phyloP scores from a whole-genome alignment of 2,113 vertebrate genomes.

The Mastomys coucha region DNA sequence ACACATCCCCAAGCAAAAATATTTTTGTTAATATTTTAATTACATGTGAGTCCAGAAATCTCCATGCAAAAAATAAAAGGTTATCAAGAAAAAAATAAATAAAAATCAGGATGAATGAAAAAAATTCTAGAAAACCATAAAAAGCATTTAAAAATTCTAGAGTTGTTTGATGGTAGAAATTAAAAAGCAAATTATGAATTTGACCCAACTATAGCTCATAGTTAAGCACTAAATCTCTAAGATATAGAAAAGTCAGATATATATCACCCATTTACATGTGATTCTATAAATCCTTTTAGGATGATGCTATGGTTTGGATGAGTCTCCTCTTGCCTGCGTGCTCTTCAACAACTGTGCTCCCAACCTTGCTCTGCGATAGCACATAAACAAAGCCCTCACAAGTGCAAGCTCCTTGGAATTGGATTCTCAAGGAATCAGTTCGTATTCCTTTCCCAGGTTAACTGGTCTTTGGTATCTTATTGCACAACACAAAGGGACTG shows the following conservation, averaged over 20 bases:
- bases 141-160: neutral
- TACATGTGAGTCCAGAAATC: neutral
- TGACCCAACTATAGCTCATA: neutral
- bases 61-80: neutral
- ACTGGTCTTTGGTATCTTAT: neutral
- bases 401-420: neutral
- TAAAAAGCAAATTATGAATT: neutral
- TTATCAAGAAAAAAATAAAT: conserved; percentile 18
- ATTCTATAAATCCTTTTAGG: neutral
- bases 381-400: neutral
- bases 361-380: neutral
- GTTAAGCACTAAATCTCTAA: neutral
- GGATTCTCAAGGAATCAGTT: neutral
- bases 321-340: neutral
- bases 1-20: neutral
- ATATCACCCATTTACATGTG: neutral
- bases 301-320: neutral
- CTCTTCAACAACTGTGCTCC: neutral
- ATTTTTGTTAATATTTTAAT: conserved; percentile 2
- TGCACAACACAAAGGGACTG: neutral
- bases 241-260: neutral
- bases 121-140: conserved; percentile 7
- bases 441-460: neutral
- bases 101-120: conserved; percentile 22
- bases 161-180: neutral